Percentiles rank a stretch among this genome's conserved stretches.
These are phyloP conservation scores for Eudorcas thomsonii DNA, from an alignment of 2,113 vertebrate genomes.

Conservation along the genomic window DNA sequence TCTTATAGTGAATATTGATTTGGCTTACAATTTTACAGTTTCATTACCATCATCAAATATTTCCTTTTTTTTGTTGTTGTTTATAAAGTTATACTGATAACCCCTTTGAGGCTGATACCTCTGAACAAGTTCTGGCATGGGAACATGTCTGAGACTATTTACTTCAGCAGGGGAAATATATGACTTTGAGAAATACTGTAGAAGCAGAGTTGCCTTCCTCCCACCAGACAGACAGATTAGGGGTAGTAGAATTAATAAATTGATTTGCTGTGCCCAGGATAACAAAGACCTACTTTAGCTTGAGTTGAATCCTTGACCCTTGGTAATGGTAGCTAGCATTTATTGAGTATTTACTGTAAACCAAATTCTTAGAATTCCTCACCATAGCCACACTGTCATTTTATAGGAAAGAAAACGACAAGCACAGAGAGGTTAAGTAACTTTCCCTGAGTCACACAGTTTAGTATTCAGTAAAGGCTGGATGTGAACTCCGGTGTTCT, in stretches of 20 bases:
- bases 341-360: background rate
- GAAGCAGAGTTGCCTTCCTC: background rate
- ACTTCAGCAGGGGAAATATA: background rate
- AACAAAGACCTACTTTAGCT: background rate
- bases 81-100: background rate
- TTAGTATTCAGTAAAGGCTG: background rate
- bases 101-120: background rate
- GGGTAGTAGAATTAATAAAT: background rate
- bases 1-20: background rate
- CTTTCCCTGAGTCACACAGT: background rate
- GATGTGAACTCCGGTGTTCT: background rate
- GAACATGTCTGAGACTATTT: background rate
- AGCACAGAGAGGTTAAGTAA: background rate
- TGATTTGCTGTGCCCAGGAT: background rate
- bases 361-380: background rate
- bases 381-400: background rate
- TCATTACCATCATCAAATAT: slow-evolving; percentile 2
- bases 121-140: background rate
- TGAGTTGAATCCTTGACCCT: background rate
- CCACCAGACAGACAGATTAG: background rate
- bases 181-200: background rate
- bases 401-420: background rate
- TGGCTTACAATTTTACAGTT: background rate
- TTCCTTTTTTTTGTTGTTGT: background rate
- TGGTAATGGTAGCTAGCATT: background rate